Evolutionary conservation across 2,888 invertebrate genomes (phyloP).

Genomic region (Clostera curtula): DNA sequence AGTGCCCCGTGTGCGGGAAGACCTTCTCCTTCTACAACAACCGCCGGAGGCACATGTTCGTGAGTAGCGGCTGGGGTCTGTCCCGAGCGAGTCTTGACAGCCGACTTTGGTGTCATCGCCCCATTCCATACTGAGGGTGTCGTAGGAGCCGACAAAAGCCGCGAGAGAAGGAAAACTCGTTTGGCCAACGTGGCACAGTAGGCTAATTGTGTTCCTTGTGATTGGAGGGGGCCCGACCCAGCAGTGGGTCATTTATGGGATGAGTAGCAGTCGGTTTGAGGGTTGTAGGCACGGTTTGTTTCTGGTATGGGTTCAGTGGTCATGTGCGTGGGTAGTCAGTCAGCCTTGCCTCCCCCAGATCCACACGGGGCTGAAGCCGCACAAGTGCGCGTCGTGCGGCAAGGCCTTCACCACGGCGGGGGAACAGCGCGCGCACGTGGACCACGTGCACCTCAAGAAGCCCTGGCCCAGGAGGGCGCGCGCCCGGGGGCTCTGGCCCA

Average conservation of each 20-base stretch:
- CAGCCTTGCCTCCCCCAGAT: slow-evolving; percentile 36
- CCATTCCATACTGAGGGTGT: too few relatives aligned
- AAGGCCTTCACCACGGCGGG: slow-evolving; percentile 58
- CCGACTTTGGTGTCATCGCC: too few relatives aligned
- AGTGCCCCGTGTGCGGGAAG: slow-evolving; percentile 57
- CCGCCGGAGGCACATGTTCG: slow-evolving; percentile 60
- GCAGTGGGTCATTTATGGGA: too few relatives aligned
- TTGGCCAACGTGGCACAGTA: too few relatives aligned
- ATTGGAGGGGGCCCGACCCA: too few relatives aligned
- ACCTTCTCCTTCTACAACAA: slow-evolving; percentile 62
- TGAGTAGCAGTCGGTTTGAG: too few relatives aligned
- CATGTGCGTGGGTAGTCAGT: too few relatives aligned
- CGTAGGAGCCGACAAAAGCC: too few relatives aligned
- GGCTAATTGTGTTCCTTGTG: too few relatives aligned
- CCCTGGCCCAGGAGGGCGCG: slow-evolving; percentile 56
- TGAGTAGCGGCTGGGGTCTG: slow-evolving; percentile 28
- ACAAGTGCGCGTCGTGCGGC: slow-evolving; percentile 45
- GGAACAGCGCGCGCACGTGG: slow-evolving; percentile 54
- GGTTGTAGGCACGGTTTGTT: too few relatives aligned
- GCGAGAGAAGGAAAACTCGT: too few relatives aligned
- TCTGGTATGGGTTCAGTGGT: too few relatives aligned
- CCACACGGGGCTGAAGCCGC: slow-evolving; percentile 54
- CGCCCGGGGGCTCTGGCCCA: slow-evolving; percentile 8
- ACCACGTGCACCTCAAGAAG: slow-evolving; percentile 61
- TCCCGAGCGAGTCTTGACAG: neutral